Evolutionary conservation across 2,797 vertebrate species (phyloP).

Genomic region (Clamator glandarius): DNA sequence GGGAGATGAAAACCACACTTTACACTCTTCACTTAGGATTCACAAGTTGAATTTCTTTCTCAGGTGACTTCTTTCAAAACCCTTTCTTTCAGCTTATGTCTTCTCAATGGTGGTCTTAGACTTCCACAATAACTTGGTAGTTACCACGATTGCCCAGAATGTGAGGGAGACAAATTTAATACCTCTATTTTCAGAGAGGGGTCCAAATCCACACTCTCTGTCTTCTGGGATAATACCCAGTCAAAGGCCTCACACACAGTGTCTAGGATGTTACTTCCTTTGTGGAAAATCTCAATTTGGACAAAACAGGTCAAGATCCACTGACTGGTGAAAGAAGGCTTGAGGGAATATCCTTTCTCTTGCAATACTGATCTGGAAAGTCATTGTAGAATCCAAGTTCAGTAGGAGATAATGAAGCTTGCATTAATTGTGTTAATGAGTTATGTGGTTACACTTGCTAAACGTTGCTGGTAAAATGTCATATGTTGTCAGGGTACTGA

Average conservation of each 20-base stretch:
- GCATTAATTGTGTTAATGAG: neutral
- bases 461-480: neutral
- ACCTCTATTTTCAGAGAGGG: neutral
- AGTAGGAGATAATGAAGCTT: neutral
- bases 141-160: neutral
- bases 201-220: neutral
- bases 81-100: neutral
- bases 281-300: neutral
- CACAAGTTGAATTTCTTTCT: neutral
- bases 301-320: neutral
- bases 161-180: neutral
- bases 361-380: neutral
- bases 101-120: neutral
- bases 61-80: neutral
- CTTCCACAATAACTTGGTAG: neutral
- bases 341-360: neutral
- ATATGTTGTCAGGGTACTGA: neutral
- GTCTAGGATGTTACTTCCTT: neutral
- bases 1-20: neutral
- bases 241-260: neutral
- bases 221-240: neutral
- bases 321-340: neutral
- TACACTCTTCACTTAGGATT: neutral
- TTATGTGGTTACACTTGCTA: neutral
- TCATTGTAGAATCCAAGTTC: neutral